Conservation (phyloP, 1,140 invertebrate species). For the Ceratitis capitata region DNA sequence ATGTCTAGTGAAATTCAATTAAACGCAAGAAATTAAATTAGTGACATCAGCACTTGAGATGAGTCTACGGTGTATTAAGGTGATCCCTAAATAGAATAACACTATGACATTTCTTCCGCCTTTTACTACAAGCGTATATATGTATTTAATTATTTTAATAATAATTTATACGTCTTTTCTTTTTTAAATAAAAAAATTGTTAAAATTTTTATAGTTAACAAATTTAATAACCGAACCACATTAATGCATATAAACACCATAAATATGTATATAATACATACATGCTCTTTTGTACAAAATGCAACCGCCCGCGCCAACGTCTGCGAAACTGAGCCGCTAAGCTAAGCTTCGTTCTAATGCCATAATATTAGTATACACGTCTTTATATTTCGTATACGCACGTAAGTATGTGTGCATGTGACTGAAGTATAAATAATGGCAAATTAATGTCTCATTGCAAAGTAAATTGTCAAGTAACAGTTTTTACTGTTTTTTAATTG, state of each 20-base stretch:
- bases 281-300: background rate
- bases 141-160: too few species aligned
- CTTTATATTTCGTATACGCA: background rate
- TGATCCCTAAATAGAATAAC: too few species aligned
- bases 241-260: background rate
- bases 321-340: background rate
- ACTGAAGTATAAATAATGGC: background rate
- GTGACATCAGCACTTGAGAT: background rate
- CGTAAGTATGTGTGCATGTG: background rate
- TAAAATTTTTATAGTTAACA: too few species aligned
- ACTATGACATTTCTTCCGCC: too few species aligned
- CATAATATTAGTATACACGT: background rate
- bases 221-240: too few species aligned
- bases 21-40: conserved; percentile 29
- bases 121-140: too few species aligned
- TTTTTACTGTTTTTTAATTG: conserved; percentile 4
- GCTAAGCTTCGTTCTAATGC: too few species aligned
- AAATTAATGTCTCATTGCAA: background rate
- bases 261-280: background rate
- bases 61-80: too few species aligned
- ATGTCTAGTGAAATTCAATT: conserved; percentile 27
- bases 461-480: conserved; percentile 6
- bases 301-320: background rate
- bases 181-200: too few species aligned
- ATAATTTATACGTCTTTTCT: too few species aligned